Conservation (phyloP, 2,113 vertebrate species). For the Rafetus swinhoei region DNA sequence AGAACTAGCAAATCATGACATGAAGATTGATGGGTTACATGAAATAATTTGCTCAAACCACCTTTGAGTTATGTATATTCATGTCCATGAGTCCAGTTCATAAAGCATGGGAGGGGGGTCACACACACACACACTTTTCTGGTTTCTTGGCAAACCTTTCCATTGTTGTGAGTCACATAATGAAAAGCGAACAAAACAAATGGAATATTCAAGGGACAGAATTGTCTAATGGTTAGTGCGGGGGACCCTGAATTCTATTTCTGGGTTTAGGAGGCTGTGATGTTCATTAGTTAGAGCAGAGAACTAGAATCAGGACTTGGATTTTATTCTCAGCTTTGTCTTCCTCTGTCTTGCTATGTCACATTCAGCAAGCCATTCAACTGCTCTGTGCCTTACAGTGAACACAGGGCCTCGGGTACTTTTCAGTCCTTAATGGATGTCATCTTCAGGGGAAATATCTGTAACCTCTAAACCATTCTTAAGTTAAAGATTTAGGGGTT, state of each 20-base stretch:
- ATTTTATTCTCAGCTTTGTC: background rate
- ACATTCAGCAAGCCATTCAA: rapidly evolving
- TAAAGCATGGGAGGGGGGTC: too few species aligned
- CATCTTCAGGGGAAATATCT: background rate
- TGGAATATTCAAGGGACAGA: background rate
- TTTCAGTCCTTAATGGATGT: background rate
- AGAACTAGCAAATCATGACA: too few species aligned
- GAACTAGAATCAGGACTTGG: background rate
- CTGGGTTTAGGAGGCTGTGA: background rate
- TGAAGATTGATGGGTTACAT: too few species aligned
- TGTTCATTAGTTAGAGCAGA: background rate
- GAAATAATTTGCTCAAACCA: too few species aligned
- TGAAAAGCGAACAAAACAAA: background rate
- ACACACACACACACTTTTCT: background rate
- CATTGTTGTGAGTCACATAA: rapidly evolving
- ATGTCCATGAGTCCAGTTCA: too few species aligned
- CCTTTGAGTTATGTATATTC: too few species aligned
- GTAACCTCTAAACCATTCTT: background rate
- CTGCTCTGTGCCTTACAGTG: background rate
- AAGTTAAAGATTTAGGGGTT: background rate
- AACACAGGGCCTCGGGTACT: background rate
- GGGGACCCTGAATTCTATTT: rapidly evolving
- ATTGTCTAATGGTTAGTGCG: background rate
- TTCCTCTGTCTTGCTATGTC: background rate
- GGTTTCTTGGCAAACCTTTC: background rate